phyloP scores from a whole-genome alignment of 2,888 invertebrate genomes.

The Suillia variegata region DNA sequence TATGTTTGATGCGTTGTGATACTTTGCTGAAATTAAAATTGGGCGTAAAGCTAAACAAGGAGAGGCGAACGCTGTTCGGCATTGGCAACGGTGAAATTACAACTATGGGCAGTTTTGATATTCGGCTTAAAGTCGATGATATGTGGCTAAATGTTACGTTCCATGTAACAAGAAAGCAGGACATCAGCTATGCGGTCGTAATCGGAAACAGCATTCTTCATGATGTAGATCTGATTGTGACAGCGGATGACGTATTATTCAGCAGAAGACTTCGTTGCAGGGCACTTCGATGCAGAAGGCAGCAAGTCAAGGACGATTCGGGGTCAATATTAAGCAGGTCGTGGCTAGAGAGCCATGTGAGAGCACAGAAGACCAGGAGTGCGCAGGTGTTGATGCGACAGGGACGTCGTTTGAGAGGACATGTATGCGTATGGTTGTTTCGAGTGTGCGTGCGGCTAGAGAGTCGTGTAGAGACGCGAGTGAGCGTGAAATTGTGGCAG shows the following conservation, averaged over 20 bases:
- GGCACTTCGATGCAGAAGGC: too few species aligned
- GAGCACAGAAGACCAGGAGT: too few species aligned
- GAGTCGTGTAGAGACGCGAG: too few species aligned
- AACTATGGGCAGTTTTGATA: slow-evolving; percentile 12
- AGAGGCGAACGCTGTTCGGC: slow-evolving; percentile 14
- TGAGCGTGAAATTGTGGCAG: too few species aligned
- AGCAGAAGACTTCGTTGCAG: too few species aligned
- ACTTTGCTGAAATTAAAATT: slow-evolving; percentile 15
- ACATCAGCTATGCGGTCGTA: neutral
- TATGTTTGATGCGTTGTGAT: slow-evolving; percentile 19
- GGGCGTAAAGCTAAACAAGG: slow-evolving; percentile 13
- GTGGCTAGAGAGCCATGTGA: too few species aligned
- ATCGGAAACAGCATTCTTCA: neutral
- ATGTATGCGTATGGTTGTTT: too few species aligned
- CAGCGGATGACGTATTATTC: neutral
- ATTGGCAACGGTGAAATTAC: slow-evolving; percentile 14
- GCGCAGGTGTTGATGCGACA: too few species aligned
- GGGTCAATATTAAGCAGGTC: too few species aligned
- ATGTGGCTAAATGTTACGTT: neutral
- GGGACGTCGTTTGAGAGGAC: too few species aligned
- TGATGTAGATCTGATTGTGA: neutral
- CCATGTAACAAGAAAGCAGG: neutral
- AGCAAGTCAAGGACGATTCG: too few species aligned
- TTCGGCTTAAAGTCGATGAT: neutral
- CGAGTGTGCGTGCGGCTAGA: too few species aligned